phyloP scores from a whole-genome alignment of 1,140 invertebrate species.

The Heliothis virescens region DNA sequence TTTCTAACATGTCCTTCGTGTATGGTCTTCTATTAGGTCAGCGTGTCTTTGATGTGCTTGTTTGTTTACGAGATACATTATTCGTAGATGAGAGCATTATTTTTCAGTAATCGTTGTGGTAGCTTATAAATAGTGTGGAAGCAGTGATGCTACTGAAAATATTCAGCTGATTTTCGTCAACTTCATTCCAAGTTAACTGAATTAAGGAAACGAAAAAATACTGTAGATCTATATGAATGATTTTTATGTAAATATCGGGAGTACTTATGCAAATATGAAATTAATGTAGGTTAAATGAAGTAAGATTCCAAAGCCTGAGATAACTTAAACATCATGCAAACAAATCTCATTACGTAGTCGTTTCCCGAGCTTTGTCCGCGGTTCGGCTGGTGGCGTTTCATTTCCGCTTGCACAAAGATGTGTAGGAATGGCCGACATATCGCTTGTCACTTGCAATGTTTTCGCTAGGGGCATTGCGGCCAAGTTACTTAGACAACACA shows the following conservation, averaged over 20 bases:
- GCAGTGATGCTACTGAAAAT: too few species aligned
- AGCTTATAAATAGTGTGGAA: too few species aligned
- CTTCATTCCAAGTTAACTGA: too few species aligned
- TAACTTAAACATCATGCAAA: constrained; percentile 34
- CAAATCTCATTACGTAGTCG: constrained; percentile 59
- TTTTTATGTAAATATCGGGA: too few species aligned
- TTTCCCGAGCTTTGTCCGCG: constrained; percentile 57
- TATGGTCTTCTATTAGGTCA: neutral
- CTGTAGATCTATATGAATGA: too few species aligned
- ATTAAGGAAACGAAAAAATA: too few species aligned
- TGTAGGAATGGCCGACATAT: neutral
- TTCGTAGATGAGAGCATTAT: too few species aligned
- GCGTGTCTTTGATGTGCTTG: neutral
- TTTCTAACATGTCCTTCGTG: constrained; percentile 7
- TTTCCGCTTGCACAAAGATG: constrained; percentile 59
- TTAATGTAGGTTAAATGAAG: neutral
- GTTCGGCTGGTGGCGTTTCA: constrained; percentile 50
- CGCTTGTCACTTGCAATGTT: constrained; percentile 12
- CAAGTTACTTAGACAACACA: neutral
- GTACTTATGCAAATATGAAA: too few species aligned
- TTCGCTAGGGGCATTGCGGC: neutral
- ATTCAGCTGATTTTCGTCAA: too few species aligned
- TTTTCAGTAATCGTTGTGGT: too few species aligned
- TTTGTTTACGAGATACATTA: neutral
- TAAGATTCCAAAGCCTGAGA: neutral